Conservation (phyloP, 2,113 vertebrate genomes). For the Merops nubicus region DNA sequence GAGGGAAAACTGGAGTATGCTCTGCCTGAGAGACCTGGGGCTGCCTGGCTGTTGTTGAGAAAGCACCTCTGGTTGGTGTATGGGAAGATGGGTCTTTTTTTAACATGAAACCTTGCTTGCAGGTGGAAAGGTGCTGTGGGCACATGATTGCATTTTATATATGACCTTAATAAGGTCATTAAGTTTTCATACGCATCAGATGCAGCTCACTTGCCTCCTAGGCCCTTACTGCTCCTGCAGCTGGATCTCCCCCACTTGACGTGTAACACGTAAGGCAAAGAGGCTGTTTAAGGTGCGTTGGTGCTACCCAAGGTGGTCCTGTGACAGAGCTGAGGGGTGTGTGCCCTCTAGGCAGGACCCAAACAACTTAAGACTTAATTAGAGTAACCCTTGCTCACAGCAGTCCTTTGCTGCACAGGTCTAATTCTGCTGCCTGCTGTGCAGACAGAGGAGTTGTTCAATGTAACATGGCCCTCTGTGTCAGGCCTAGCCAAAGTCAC, state of each 20-base stretch:
- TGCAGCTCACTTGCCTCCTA: neutral
- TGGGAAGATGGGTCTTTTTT: neutral
- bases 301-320: neutral
- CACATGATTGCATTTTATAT: neutral
- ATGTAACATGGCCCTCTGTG: neutral
- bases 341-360: neutral
- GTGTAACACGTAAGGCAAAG: accelerated
- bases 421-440: neutral
- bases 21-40: neutral
- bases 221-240: neutral
- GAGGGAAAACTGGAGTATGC: neutral
- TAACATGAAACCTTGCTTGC: neutral
- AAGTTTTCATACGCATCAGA: neutral
- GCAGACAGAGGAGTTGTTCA: neutral
- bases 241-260: neutral
- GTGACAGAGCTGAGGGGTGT: neutral
- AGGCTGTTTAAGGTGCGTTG: neutral
- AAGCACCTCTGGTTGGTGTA: accelerated
- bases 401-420: neutral
- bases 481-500: neutral
- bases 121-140: neutral
- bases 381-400: neutral
- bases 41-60: neutral
- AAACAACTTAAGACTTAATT: neutral
- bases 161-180: neutral